Conservation (phyloP, 2,888 invertebrate genomes). For the Seira sanloemensis region DNA sequence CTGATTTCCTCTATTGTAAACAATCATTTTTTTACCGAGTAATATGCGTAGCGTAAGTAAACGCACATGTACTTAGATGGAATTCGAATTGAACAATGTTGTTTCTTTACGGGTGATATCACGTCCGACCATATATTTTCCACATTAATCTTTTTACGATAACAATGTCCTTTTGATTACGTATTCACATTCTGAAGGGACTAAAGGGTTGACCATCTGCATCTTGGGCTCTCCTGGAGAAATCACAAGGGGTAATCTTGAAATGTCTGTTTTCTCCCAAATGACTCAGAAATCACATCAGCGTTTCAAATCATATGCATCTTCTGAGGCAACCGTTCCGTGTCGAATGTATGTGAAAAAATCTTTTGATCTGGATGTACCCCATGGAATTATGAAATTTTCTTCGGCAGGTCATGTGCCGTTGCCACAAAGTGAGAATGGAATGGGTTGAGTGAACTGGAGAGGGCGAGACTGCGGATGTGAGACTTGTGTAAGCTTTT, state of each 20-base stretch:
- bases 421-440: too few species aligned
- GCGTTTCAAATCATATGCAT: too few species aligned
- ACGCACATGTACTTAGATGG: neutral
- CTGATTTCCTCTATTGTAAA: neutral
- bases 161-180: neutral
- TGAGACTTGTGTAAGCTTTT: too few species aligned
- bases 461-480: neutral
- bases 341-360: too few species aligned
- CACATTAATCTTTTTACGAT: neutral
- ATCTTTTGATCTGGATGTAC: too few species aligned
- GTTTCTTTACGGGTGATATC: neutral
- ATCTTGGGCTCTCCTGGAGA: neutral
- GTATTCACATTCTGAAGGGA: neutral
- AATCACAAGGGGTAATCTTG: neutral
- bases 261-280: neutral
- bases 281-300: neutral
- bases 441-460: conserved; percentile 18
- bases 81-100: neutral
- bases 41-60: neutral
- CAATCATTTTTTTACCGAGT: neutral
- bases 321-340: too few species aligned
- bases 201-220: neutral
- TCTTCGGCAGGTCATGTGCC: too few species aligned
- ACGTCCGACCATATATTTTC: neutral
- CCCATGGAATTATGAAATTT: too few species aligned